phyloP scores from a whole-genome alignment of 2,797 vertebrate genomes.

The Enteromius afrohamiltoni region DNA sequence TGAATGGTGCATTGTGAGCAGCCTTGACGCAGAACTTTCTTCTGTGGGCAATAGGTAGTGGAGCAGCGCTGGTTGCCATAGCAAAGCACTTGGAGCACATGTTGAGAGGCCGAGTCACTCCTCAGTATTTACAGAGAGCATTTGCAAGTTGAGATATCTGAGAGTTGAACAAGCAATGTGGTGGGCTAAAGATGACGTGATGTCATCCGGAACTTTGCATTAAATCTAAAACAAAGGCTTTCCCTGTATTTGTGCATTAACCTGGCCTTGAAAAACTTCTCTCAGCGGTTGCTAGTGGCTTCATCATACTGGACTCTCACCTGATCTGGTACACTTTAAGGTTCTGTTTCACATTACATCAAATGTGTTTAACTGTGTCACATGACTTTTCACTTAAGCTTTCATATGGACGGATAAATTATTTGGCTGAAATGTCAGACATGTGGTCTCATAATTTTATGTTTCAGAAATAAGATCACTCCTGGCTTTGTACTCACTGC shows the following conservation, averaged over 20 bases:
- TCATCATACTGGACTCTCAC: background rate
- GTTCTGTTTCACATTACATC: background rate
- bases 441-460: background rate
- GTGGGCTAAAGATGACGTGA: slow-evolving; percentile 5
- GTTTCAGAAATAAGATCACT: background rate
- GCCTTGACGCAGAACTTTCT: slow-evolving; percentile 54
- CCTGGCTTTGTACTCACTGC: background rate
- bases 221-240: background rate
- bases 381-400: background rate
- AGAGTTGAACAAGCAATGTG: slow-evolving; percentile 23
- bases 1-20: slow-evolving; percentile 54
- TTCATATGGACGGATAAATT: background rate
- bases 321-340: background rate
- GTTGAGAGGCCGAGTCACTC: slow-evolving; percentile 23
- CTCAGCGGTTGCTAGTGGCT: background rate
- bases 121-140: slow-evolving; percentile 16
- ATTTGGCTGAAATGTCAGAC: background rate
- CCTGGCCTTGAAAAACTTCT: background rate
- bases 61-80: slow-evolving; percentile 64
- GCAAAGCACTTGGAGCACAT: slow-evolving; percentile 51
- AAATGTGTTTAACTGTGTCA: background rate
- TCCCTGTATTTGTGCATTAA: background rate
- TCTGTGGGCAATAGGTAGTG: slow-evolving; percentile 46
- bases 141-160: slow-evolving; percentile 20
- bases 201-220: background rate